Evolutionary conservation across 2,888 invertebrate species (phyloP).

Genomic region (Chrysopilus asiliformis): DNA sequence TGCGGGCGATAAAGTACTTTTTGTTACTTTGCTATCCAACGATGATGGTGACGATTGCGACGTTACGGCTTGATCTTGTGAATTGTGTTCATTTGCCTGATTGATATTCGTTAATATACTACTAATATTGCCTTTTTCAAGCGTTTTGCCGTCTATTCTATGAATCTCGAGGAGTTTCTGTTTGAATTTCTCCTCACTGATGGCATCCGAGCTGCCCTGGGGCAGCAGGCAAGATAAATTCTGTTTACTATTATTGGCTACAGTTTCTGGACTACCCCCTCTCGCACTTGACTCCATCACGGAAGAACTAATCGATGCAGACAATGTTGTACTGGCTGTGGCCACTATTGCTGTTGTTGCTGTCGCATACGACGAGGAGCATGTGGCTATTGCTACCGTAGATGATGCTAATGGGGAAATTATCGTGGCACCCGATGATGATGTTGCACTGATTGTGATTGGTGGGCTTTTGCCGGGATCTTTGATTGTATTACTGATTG

Average conservation of each 20-base stretch:
- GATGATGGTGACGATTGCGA: too few species aligned
- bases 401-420: not conserved
- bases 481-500: slow-evolving; percentile 9
- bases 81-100: too few species aligned
- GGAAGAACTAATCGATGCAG: not conserved
- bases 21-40: too few species aligned
- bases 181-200: slow-evolving; percentile 44
- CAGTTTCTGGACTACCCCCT: not conserved
- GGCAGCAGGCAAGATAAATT: slow-evolving; percentile 29
- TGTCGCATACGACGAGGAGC: too few species aligned
- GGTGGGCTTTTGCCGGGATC: slow-evolving; percentile 14
- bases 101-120: too few species aligned
- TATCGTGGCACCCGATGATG: not conserved
- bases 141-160: too few species aligned
- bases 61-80: too few species aligned
- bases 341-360: slow-evolving; percentile 3
- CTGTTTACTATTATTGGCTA: slow-evolving; percentile 5
- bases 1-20: too few species aligned
- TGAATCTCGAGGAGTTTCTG: too few species aligned
- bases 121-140: too few species aligned
- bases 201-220: slow-evolving; percentile 35
- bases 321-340: not conserved
- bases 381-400: slow-evolving; percentile 15
- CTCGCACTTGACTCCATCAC: not conserved
- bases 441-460: slow-evolving; percentile 1